Evolutionary conservation across 2,797 vertebrate genomes (phyloP).

Genomic region (Notamacropus eugenii): DNA sequence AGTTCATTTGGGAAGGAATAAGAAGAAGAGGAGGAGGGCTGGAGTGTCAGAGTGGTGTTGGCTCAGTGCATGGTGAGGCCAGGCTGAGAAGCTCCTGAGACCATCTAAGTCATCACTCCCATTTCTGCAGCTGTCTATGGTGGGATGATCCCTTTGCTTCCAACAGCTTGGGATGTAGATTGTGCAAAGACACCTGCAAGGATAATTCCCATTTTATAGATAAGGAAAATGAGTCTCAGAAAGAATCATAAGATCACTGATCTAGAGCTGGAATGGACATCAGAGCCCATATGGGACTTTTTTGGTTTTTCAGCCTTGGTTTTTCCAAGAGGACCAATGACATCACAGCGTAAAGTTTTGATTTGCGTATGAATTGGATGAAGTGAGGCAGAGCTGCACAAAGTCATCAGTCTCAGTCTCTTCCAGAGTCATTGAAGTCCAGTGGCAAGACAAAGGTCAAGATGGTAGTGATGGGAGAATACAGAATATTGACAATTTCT

Average conservation of each 20-base stretch:
- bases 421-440: neutral
- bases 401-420: neutral
- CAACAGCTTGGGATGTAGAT: neutral
- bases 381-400: too few relatives aligned
- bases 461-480: too few relatives aligned
- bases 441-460: neutral
- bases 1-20: neutral
- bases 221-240: too few relatives aligned
- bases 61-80: neutral
- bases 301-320: too few relatives aligned
- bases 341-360: too few relatives aligned
- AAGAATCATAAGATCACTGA: too few relatives aligned
- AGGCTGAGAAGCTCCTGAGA: neutral
- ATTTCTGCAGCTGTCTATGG: neutral
- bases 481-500: neutral
- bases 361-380: too few relatives aligned
- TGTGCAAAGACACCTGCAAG: neutral
- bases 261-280: too few relatives aligned
- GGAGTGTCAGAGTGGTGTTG: neutral
- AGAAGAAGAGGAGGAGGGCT: neutral
- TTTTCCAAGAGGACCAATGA: too few relatives aligned
- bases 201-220: too few relatives aligned
- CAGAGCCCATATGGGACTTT: too few relatives aligned
- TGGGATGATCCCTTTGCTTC: neutral
- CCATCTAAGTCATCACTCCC: neutral